These are phyloP conservation scores for Cotesia chilonis DNA, from an alignment of 1,140 invertebrate species.

Conservation along the genomic window DNA sequence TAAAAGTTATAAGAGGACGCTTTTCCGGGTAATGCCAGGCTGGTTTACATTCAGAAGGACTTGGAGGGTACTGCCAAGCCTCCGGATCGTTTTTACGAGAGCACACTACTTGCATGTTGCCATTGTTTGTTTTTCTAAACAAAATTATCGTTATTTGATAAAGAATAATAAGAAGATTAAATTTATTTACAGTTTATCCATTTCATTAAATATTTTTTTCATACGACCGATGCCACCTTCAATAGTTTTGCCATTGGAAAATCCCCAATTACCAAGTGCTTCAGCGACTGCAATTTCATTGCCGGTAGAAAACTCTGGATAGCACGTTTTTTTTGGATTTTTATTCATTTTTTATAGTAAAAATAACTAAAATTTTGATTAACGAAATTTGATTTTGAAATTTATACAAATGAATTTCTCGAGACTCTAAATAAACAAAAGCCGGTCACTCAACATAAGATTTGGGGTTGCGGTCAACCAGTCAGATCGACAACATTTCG, in stretches of 20 bases:
- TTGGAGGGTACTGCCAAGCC: constrained; percentile 49
- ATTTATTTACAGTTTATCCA: constrained; percentile 52
- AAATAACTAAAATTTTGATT: neutral
- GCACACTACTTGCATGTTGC: constrained; percentile 46
- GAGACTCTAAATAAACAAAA: too few species aligned
- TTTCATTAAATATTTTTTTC: constrained; percentile 51
- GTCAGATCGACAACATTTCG: too few species aligned
- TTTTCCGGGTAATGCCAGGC: constrained; percentile 52
- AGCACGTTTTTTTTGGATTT: constrained; percentile 8
- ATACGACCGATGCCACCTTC: constrained; percentile 54
- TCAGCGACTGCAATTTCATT: constrained; percentile 54
- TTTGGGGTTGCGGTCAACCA: too few species aligned
- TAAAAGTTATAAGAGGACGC: constrained; percentile 54
- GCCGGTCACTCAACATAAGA: too few species aligned
- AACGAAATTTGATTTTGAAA: too few species aligned
- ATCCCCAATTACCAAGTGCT: constrained; percentile 60
- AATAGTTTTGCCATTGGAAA: constrained; percentile 47
- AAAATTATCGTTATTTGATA: neutral
- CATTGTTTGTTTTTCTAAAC: constrained; percentile 40
- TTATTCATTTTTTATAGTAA: neutral
- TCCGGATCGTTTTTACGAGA: constrained; percentile 48
- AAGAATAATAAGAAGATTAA: neutral
- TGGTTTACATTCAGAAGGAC: constrained; percentile 54
- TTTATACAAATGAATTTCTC: too few species aligned
- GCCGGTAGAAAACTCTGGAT: constrained; percentile 49